These are phyloP conservation scores for Characodon lateralis DNA, from an alignment of 2,797 vertebrate species.

Conservation along the genomic window DNA sequence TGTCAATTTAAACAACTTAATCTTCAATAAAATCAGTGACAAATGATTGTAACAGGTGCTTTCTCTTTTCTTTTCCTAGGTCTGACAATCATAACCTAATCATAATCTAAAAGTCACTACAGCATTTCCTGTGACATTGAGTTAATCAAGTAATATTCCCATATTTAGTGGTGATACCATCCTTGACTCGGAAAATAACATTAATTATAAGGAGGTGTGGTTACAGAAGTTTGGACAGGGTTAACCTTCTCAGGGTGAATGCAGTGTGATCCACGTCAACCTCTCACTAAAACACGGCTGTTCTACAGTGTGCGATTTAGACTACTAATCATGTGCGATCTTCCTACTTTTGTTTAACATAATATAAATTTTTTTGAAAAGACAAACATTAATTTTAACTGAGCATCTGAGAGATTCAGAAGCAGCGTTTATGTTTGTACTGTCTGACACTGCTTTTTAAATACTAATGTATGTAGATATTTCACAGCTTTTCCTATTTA, in stretches of 20 bases:
- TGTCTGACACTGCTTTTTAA: slow-evolving; percentile 12
- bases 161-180: slow-evolving; percentile 12
- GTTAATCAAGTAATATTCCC: slow-evolving; percentile 14
- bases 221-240: slow-evolving; percentile 5
- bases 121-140: slow-evolving; percentile 20
- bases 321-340: slow-evolving; percentile 21
- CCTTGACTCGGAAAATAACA: slow-evolving; percentile 12
- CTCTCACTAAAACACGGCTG: slow-evolving; percentile 3
- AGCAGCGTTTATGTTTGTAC: slow-evolving; percentile 3
- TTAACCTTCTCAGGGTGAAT: slow-evolving; percentile 37
- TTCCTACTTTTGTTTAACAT: slow-evolving; percentile 17
- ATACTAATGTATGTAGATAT: slow-evolving; percentile 34
- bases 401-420: not conserved
- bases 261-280: slow-evolving; percentile 19
- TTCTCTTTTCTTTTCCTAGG: slow-evolving; percentile 31
- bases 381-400: slow-evolving; percentile 20
- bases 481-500: slow-evolving; percentile 20
- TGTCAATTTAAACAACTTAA: not conserved
- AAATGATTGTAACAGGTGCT: not conserved
- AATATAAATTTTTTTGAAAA: slow-evolving; percentile 1
- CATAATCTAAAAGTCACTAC: slow-evolving; percentile 17
- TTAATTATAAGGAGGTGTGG: slow-evolving; percentile 8
- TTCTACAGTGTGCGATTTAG: slow-evolving; percentile 14
- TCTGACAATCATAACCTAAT: slow-evolving; percentile 33
- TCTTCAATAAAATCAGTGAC: not conserved